Evolutionary conservation across 2,888 invertebrate genomes (phyloP).

Genomic region (Parnassius mnemosyne): DNA sequence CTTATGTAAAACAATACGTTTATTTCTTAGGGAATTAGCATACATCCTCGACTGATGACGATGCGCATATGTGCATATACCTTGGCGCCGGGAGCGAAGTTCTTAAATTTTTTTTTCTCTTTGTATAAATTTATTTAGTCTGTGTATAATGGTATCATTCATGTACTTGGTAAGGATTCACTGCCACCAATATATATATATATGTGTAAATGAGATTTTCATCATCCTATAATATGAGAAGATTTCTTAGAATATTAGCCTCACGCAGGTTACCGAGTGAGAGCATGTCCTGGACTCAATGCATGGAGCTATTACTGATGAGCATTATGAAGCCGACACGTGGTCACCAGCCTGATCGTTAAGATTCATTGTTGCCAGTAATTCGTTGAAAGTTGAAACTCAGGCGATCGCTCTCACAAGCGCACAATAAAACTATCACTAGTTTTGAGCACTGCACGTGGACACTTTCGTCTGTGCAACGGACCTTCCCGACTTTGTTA

Average conservation of each 20-base stretch:
- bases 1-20: no score
- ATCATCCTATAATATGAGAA: constrained; percentile 95
- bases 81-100: constrained; percentile 99
- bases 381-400: no score
- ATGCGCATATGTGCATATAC: constrained; percentile 99
- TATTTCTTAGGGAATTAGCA: no score
- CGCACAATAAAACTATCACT: no score
- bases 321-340: no score
- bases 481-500: no score
- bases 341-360: no score
- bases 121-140: constrained; percentile 98
- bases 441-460: no score
- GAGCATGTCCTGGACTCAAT: constrained; percentile 99
- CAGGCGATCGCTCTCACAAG: no score
- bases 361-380: no score
- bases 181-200: constrained; percentile 98
- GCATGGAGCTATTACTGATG: constrained; percentile 82
- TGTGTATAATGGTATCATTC: constrained; percentile 93
- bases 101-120: constrained; percentile 98
- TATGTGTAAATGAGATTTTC: constrained; percentile 99
- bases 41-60: constrained; percentile 97
- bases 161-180: constrained; percentile 98
- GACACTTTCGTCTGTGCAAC: no score
- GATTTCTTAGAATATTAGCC: constrained; percentile 98
- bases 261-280: constrained; percentile 99